These are phyloP conservation scores for Sebastes wilsoni DNA, from an alignment of 2,797 vertebrate genomes.

Conservation along the genomic window DNA sequence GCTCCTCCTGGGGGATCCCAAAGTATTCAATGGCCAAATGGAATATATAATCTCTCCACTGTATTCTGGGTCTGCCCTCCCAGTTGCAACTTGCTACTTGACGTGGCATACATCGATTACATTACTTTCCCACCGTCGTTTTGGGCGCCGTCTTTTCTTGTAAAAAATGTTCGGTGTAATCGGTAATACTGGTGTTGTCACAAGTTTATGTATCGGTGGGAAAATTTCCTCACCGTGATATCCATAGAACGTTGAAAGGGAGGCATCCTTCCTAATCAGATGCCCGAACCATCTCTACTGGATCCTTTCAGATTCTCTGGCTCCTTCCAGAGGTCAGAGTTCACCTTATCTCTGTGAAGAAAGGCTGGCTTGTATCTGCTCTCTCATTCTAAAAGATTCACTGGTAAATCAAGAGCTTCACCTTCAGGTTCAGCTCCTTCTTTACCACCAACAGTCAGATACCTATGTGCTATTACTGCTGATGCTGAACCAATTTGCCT, in stretches of 20 bases:
- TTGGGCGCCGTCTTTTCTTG: no score
- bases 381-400: neutral
- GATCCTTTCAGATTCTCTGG: neutral
- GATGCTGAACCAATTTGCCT: neutral
- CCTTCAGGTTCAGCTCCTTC: neutral
- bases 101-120: no score
- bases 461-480: no score
- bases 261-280: neutral
- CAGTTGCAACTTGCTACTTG: no score
- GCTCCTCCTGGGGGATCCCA: neutral
- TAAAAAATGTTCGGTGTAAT: no score
- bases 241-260: neutral
- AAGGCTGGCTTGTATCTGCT: neutral
- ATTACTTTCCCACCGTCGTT: no score
- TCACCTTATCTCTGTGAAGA: neutral
- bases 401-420: neutral
- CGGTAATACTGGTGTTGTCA: no score
- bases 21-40: neutral
- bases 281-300: neutral
- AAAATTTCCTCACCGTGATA: no score
- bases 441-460: neutral
- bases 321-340: no score
- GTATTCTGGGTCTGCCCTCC: neutral
- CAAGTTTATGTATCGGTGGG: no score
- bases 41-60: neutral